Conservation (phyloP, 2,797 vertebrate genomes). For the Darevskia nairensis region DNA sequence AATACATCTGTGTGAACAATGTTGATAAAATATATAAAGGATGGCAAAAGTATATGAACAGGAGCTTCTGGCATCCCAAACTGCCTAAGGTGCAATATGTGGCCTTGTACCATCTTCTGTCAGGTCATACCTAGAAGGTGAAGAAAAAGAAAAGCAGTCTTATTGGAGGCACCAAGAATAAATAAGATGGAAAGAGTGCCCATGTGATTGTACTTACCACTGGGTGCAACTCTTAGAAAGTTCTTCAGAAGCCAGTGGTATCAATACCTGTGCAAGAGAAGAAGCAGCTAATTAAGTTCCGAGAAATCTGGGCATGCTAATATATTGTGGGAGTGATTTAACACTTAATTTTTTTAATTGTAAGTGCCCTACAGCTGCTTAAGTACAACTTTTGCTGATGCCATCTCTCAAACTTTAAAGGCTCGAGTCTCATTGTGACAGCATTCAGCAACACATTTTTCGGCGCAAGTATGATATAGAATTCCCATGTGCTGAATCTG, state of each 20-base stretch:
- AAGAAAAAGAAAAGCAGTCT: background rate
- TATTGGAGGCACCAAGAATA: background rate
- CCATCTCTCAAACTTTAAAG: background rate
- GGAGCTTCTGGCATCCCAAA: slow-evolving; percentile 40
- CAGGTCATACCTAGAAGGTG: slow-evolving; percentile 88
- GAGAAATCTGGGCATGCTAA: background rate
- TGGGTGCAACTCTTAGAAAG: slow-evolving; percentile 90
- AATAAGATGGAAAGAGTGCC: background rate
- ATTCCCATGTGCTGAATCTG: background rate
- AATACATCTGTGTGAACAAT: slow-evolving; percentile 68
- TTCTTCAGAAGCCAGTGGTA: slow-evolving; percentile 89
- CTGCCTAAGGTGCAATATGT: slow-evolving; percentile 76
- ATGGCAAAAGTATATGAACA: slow-evolving; percentile 43
- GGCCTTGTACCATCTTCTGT: slow-evolving; percentile 87
- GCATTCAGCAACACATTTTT: background rate
- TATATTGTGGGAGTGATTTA: background rate
- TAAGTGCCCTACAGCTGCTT: background rate
- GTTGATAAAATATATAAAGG: slow-evolving; percentile 62
- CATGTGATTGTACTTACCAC: slow-evolving; percentile 81
- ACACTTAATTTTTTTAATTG: background rate
- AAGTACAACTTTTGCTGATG: background rate
- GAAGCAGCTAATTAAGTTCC: background rate
- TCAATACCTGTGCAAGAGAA: slow-evolving; percentile 81
- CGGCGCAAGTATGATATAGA: background rate
- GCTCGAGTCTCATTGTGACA: background rate